Evolutionary conservation across 1,140 invertebrate species (phyloP).

Genomic region (Homalodisca vitripennis): DNA sequence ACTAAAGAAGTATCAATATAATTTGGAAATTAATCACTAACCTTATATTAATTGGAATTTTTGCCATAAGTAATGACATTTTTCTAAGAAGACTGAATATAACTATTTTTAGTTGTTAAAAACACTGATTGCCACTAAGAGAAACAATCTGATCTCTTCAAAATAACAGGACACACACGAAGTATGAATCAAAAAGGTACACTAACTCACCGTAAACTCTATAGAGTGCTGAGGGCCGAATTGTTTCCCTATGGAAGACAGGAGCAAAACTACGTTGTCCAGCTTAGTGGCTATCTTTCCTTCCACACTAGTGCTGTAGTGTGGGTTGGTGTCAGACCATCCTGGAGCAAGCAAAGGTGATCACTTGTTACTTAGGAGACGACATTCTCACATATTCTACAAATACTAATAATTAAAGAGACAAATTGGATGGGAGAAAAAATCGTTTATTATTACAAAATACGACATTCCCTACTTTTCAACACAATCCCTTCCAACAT

Average conservation of each 20-base stretch:
- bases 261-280: constrained; percentile 28
- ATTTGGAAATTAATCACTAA: no score
- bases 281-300: constrained; percentile 39
- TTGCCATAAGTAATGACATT: no score
- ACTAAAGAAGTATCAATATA: no score
- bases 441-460: neutral
- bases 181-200: no score
- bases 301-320: constrained; percentile 38
- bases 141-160: no score
- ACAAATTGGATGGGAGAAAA: no score
- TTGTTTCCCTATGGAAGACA: constrained; percentile 37
- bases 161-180: no score
- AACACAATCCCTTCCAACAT: neutral
- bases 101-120: no score
- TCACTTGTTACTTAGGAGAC: neutral
- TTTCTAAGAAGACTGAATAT: no score
- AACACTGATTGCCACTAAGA: no score
- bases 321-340: constrained; percentile 34
- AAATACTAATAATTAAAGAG: neutral
- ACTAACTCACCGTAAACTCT: constrained; percentile 41
- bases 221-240: constrained; percentile 40
- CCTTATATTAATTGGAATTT: no score
- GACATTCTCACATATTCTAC: neutral
- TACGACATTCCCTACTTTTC: neutral
- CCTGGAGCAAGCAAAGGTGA: no score